Base-by-base conservation (phyloP, 1,140 invertebrate genomes). In the Ips nitidus region DNA sequence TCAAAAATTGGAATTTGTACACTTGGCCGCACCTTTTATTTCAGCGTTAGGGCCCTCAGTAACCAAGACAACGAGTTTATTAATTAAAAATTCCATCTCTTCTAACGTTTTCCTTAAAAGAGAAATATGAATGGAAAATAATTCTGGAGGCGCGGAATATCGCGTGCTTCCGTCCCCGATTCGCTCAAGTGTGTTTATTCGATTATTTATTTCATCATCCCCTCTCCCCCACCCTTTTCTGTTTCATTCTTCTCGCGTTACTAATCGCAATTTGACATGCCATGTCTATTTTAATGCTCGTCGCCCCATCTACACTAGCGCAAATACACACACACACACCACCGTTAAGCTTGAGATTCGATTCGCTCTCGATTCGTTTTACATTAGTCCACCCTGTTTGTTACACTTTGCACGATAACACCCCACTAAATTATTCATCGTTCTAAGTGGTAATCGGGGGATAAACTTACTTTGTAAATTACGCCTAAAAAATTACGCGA, bases 191-290 rank as follows among this genome's bases (percentile, higher is more conserved):
- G 77, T 78, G 72, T 76, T 78, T 76, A 78, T 78, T 78, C 76
- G 76, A 78, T 77, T 78, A 78, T 78, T 78, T 78, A 78, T 78
- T 77, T 77, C 76, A 73, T 75, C 70, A 75, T 78, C 76, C 70
- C 69, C 70, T 69, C 70, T 57, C 69, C 63, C 69, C 71, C 77
- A 77, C 77, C 75, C 77, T n/a, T n/a, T n/a, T n/a, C n/a, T 72
- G 71, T 66, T 72, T 67, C 74, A 75, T 78, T 77, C 75, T 76
- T 77, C 75, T 75, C 75, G 75, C 77, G 77, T 77, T 75, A 75
- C 77, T 78, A 78, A 78, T 78, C 77, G 77, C 76, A 67, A 78
- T 78, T 78, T 77, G 76, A 75, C 77, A 78, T 78, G 77, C 75
- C 76, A 77, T 70, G 76, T 75, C 75, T 77, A 78, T 75, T 75